phyloP scores from a whole-genome alignment of 2,113 vertebrate genomes.

The Blennius ocellaris region DNA sequence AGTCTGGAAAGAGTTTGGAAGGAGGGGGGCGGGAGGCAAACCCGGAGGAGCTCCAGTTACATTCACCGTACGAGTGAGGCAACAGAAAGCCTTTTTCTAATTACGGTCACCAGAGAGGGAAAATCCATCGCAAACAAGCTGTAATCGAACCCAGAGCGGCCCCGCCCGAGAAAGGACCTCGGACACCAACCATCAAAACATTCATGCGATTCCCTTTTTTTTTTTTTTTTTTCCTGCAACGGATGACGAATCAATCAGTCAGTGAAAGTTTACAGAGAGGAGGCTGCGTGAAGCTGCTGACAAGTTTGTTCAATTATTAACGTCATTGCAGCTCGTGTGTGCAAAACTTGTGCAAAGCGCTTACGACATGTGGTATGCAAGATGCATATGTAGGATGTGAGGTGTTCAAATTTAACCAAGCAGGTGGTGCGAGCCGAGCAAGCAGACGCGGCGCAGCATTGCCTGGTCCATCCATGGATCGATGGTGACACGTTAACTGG shows the following conservation, averaged over 20 bases:
- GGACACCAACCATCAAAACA: conserved; percentile 43
- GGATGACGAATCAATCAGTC: conserved; percentile 4
- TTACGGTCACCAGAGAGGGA: conserved; percentile 54
- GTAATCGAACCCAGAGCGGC: conserved; percentile 50
- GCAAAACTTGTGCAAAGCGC: conserved; percentile 15
- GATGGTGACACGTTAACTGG: not conserved
- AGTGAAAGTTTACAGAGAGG: not conserved
- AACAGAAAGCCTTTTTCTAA: conserved; percentile 57
- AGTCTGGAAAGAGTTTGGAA: conserved; percentile 46
- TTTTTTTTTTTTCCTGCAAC: conserved; percentile 37
- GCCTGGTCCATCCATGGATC: conserved; percentile 23
- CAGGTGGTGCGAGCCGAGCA: conserved; percentile 56
- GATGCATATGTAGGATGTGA: conserved; percentile 30
- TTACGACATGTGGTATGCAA: conserved; percentile 43
- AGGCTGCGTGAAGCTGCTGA: not conserved
- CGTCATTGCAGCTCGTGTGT: conserved; percentile 26
- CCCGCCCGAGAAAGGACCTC: conserved; percentile 33
- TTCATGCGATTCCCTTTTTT: not conserved
- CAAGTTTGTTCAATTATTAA: conserved; percentile 36
- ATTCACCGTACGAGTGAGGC: conserved; percentile 34
- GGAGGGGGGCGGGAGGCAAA: conserved; percentile 26
- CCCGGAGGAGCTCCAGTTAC: conserved; percentile 49
- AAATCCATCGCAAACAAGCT: conserved; percentile 61
- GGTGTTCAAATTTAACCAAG: conserved; percentile 49
- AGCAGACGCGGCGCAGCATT: conserved; percentile 40